Evolutionary conservation across 2,113 vertebrate genomes (phyloP).

Genomic region (Bos indicus): DNA sequence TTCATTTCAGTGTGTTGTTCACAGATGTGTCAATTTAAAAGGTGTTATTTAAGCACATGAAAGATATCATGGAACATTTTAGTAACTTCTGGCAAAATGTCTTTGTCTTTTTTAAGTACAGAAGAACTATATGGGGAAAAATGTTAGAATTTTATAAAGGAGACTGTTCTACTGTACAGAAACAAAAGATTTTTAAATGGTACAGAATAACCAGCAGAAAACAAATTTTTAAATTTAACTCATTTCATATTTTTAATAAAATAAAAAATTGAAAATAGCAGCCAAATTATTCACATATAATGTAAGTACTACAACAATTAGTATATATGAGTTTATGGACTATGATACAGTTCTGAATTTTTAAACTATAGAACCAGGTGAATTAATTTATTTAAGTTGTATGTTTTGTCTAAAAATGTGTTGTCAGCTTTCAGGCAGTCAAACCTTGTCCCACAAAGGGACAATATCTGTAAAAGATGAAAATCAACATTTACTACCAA

Average conservation of each 20-base stretch:
- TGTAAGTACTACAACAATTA: neutral
- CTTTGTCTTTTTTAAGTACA: neutral
- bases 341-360: neutral
- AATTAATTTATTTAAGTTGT: neutral
- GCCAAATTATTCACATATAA: neutral
- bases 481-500: neutral
- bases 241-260: neutral
- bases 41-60: neutral
- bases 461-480: neutral
- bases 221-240: neutral
- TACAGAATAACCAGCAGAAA: slow-evolving; percentile 1
- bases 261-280: neutral
- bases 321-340: neutral
- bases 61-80: neutral
- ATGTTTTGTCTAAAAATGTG: neutral
- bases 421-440: neutral
- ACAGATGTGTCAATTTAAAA: neutral
- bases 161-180: neutral
- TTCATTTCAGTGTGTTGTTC: neutral
- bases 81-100: neutral
- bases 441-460: neutral
- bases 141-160: neutral
- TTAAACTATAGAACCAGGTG: neutral
- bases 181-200: neutral
- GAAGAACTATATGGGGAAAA: neutral